Percentiles rank a stretch among this genome's conserved stretches.
These are phyloP conservation scores for Eupithecia centaureata DNA, from an alignment of 2,888 invertebrate genomes.

Conservation along the genomic window DNA sequence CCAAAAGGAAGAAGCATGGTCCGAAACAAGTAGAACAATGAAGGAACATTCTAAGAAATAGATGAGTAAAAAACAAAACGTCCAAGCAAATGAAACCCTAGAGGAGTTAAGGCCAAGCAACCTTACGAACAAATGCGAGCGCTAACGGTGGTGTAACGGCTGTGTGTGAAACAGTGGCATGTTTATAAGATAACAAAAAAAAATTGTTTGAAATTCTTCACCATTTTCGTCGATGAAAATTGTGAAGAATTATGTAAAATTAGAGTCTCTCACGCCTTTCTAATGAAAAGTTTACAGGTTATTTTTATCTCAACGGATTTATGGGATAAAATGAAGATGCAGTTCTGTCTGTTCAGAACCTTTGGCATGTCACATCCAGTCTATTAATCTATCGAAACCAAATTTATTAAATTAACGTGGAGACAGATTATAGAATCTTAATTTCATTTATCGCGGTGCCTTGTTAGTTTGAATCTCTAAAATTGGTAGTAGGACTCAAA, in stretches of 20 bases:
- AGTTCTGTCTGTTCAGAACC: no score
- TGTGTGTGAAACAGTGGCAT: background rate
- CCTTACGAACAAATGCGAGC: background rate
- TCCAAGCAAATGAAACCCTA: slow-evolving; percentile 4
- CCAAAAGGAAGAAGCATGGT: background rate
- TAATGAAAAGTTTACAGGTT: no score
- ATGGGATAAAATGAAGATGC: no score
- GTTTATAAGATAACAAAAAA: background rate
- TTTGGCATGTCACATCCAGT: no score
- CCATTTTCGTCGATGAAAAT: background rate
- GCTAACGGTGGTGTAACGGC: background rate
- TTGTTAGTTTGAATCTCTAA: background rate
- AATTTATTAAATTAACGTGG: no score
- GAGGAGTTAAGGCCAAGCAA: background rate
- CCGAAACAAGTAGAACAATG: background rate
- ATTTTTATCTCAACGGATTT: no score
- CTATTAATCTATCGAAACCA: no score
- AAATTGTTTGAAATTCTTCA: no score
- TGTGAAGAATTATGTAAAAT: background rate
- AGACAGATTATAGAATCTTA: background rate
- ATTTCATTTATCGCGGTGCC: background rate
- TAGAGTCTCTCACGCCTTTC: no score
- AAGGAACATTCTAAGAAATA: background rate
- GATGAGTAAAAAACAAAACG: background rate
- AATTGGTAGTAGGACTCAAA: background rate